Evolutionary conservation across 2,113 vertebrate species (phyloP), one percentile per base, ranked within the genome.

Genomic region (Seriola aureovittata): DNA sequence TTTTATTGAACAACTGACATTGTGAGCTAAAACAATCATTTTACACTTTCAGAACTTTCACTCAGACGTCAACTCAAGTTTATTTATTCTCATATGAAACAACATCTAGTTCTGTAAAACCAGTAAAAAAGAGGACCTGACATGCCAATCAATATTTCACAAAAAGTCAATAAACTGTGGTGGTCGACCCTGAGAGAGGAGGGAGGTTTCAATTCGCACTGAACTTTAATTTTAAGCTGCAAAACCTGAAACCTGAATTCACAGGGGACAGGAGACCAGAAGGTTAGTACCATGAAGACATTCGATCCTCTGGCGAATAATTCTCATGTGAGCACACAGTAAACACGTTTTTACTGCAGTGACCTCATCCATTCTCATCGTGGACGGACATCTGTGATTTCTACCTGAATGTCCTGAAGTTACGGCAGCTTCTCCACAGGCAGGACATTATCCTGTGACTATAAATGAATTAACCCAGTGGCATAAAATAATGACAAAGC

Each of bases 381-480:
- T 12, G 44, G 11, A 10, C 57, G 17, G n/a, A 42, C 58, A 52
- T 34, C 40, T 38, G 21, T 54, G n/a, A 17, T 23, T n/a, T 54
- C 57, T 19, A 63, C 36, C 64, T 29, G 54, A 46, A 23, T 23
- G 10, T 21, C 42, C 50, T 8, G 54, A 52, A 63, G 36, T 72
- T 21, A 29, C 1, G 74, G 64, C 65, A 55, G 44, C 63, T 68
- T 58, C 50, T 84, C 38, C 17, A 44, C 36, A 55, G 10, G 32
- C 23, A 46, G 63, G 36, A 67, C 34, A 59, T 52, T 52, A 50
- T 34, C 42, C 59, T 71, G 59, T 4, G 3, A 66, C 29, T 38
- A 71, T 32, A 63, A 84, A 77, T 34, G 17, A 52, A 73, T 74
- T 44, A 80, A 72, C 79, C 63, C 74, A 67, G 54, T 57, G 75